Evolutionary conservation across 2,888 invertebrate genomes (phyloP).

Genomic region (Phorcus lineatus): DNA sequence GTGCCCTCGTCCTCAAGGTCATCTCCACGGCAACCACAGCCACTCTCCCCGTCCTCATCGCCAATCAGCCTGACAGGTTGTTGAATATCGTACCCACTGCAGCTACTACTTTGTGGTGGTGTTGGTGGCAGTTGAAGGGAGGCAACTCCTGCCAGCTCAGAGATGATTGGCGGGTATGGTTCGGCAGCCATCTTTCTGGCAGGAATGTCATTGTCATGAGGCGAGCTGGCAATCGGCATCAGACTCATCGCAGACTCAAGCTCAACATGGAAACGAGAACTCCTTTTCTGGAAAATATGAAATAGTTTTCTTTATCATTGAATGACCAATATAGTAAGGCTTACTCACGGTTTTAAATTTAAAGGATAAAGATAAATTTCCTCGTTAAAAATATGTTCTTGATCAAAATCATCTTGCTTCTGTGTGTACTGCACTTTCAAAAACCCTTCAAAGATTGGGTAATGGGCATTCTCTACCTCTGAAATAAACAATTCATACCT

Average conservation of each 20-base stretch:
- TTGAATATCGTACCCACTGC: slow-evolving; percentile 36
- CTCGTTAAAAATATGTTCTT: no score
- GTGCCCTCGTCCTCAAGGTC: slow-evolving; percentile 38
- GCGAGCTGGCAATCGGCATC: slow-evolving; percentile 71
- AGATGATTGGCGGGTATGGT: slow-evolving; percentile 19
- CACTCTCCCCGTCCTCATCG: slow-evolving; percentile 50
- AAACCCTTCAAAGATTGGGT: no score
- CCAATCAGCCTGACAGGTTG: slow-evolving; percentile 56
- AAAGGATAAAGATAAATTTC: no score
- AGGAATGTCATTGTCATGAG: slow-evolving; percentile 62
- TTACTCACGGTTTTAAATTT: no score
- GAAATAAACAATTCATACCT: no score
- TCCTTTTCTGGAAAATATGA: slow-evolving; percentile 44
- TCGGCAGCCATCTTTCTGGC: slow-evolving; percentile 9
- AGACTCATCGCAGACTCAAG: slow-evolving; percentile 55
- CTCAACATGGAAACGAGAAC: slow-evolving; percentile 53
- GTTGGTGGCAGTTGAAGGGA: slow-evolving; percentile 23
- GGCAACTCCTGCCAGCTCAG: slow-evolving; percentile 38
- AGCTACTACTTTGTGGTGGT: not conserved
- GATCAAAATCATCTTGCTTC: no score
- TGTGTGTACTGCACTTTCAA: no score
- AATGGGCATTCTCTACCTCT: no score
- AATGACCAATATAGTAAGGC: no score
- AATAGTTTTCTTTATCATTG: not conserved
- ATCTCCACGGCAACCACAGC: slow-evolving; percentile 44